Evolutionary conservation across 2,113 vertebrate genomes (phyloP), one percentile per base, ranked within the genome.

Genomic region (Larimichthys crocea): DNA sequence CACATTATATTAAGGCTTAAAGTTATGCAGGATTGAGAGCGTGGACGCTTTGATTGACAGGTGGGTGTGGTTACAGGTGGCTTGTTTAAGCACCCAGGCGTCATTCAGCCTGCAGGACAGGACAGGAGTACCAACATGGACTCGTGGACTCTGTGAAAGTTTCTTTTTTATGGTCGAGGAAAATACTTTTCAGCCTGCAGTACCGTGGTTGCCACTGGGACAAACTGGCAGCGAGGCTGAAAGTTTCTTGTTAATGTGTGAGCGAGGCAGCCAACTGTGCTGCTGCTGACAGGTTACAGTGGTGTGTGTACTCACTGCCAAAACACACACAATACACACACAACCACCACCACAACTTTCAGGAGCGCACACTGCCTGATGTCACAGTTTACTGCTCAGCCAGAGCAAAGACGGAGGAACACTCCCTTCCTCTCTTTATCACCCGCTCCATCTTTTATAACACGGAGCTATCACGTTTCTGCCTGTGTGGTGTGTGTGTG

Each of bases 351-450:
- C 49, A 50, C 80, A 44, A 42, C 31, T 35, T 35, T 7, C 31
- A 35, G 31, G 31, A 35, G 5, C 40, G 52, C 42, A 60, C 49
- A 29, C 15, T 19, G 60, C 42, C 14, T 40, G n/a, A 59, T 42
- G 55, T 64, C 60, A 72, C 42, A 40, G 22, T 76, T 76, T 68
- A 80, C 74, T 78, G 59, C 44, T 8, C 26, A 15, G 35, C 53
- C 63, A 64, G 57, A 26, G 35, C 46, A 74, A 62, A 66, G 42
- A 35, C 35, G n/a, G 31, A 57, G 12, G n/a, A 67, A 62, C 74
- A 78, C 78, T 70, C 69, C 77, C 62, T 77, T 61, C 52, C 50
- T 81, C 66, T 49, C 57, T 57, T 55, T 56, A 66, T 79, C 79
- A 71, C 42, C 55, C n/a, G 4, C 15, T 26, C 52, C 3, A 78